Base-by-base conservation (phyloP, 1,140 invertebrate genomes). In the Papilio dardanus region DNA sequence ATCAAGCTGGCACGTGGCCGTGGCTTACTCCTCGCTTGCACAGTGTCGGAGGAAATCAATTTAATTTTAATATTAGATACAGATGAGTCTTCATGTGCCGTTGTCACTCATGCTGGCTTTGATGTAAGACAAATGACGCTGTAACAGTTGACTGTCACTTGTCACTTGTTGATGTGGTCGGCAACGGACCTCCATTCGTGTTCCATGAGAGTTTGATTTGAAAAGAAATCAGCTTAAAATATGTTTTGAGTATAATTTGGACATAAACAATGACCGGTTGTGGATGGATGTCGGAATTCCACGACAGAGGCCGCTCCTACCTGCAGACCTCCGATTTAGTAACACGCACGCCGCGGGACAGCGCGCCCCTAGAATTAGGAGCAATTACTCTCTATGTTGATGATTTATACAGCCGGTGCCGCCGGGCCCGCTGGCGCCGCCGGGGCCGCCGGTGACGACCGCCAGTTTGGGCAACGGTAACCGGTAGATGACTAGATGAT, bases 31-130 rank as follows among this genome's bases (percentile, higher is more conserved):
- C 24, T 12, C 24, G 24, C 54, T 21, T 5, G 28, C 50, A 21
- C 16, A 2, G 1, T 67, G 37, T 71, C 58, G 46, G 58, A 50
- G 68, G 54, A 40, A 62, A 42, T 71, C 71, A 71, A 76, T 76
- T 76, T 71, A 65, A 16, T 71, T 76, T 76, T 76, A 76, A 76
- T 76, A 71, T 76, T 30, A 2, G 30, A 42, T 16, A 4, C 19
- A 2, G 14, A 33, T n/a, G 37, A 71, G 7, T 24, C 37, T 28
- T 3, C 24, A 46, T 46, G 21, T 7, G 24, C 68, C 68, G 68
- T 50, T 46, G 35, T n/a, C 6, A 21, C 24, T 28, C 21, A 58
- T 28, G 2, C 12, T 28, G 7, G 54, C 54, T 24, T 58, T 14
- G 7, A 28, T 58, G 21, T 12, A 28, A 58, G 54, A 58, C 28